A percentile compares a stretch with the other conserved stretches of the same genome.
Evolutionary conservation across 2,888 invertebrate genomes (phyloP).

Genomic region (Conus canariensis): DNA sequence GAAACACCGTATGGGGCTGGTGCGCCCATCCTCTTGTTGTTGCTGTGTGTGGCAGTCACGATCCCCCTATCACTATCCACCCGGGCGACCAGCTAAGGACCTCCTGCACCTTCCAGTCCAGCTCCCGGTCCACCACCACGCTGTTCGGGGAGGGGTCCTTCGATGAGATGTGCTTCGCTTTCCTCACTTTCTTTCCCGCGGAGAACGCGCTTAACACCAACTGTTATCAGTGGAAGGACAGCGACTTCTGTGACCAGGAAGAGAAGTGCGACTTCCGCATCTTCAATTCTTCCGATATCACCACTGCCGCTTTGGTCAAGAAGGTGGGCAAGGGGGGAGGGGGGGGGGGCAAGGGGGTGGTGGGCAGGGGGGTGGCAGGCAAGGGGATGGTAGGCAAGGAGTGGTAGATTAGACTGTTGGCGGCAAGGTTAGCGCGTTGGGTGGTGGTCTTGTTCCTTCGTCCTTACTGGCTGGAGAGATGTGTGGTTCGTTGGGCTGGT

Average conservation of each 20-base stretch:
- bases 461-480: too few relatives aligned
- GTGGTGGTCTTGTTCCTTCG: too few relatives aligned
- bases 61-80: not conserved
- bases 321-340: not conserved
- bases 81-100: constrained; percentile 13
- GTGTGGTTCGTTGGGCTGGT: too few relatives aligned
- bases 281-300: not conserved
- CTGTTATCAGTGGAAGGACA: constrained; percentile 1
- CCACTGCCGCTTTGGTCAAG: not conserved
- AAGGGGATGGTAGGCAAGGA: too few relatives aligned
- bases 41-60: not conserved
- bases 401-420: too few relatives aligned
- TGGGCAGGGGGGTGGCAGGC: not conserved
- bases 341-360: not conserved
- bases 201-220: not conserved
- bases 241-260: not conserved
- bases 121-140: not conserved
- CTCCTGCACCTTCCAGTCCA: constrained; percentile 19
- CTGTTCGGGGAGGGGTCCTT: constrained; percentile 12
- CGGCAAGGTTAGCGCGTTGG: too few relatives aligned
- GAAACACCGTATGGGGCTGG: too few relatives aligned
- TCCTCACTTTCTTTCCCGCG: constrained; percentile 13
- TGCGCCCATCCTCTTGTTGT: too few relatives aligned
- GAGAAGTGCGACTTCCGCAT: not conserved
- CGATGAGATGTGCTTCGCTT: constrained; percentile 35